Conservation (phyloP, 92 coral and sea anemone genomes). For the Parazoanthus atlanticus region DNA sequence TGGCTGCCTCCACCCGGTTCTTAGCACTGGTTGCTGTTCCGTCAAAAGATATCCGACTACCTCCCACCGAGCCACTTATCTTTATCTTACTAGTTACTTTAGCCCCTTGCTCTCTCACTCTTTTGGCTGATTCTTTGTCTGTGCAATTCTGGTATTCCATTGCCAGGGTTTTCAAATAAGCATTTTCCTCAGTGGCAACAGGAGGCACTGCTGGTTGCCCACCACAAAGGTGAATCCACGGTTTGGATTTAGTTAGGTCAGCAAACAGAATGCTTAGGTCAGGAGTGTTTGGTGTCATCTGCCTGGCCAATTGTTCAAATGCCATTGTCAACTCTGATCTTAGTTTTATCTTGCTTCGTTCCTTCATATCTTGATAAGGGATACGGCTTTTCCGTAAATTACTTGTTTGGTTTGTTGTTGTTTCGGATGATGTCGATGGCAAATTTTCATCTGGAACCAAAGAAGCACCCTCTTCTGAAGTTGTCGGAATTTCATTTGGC, state of each 20-base stretch:
- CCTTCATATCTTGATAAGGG: slow-evolving; percentile 4
- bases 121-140: slow-evolving; percentile 7
- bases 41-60: slow-evolving; percentile 24
- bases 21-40: slow-evolving; percentile 16
- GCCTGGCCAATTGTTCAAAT: slow-evolving; percentile 6
- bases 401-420: slow-evolving; percentile 6
- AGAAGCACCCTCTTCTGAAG: slow-evolving; percentile 12
- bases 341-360: slow-evolving; percentile 15
- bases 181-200: slow-evolving; percentile 13
- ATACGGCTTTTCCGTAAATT: slow-evolving; percentile 1
- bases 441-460: slow-evolving; percentile 8
- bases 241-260: background rate
- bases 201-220: slow-evolving; percentile 18
- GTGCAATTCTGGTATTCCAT: slow-evolving; percentile 9
- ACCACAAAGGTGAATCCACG: slow-evolving; percentile 9
- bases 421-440: slow-evolving; percentile 4
- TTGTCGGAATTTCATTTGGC: slow-evolving; percentile 6
- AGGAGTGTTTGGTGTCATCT: background rate
- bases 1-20: slow-evolving; percentile 36
- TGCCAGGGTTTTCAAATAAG: slow-evolving; percentile 21
- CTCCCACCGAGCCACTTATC: slow-evolving; percentile 1
- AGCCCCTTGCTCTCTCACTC: background rate
- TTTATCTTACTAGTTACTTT: background rate
- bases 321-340: background rate
- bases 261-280: background rate